These are phyloP conservation scores for Melanostoma scalare DNA, from an alignment of 2,888 invertebrate genomes.

Conservation along the genomic window DNA sequence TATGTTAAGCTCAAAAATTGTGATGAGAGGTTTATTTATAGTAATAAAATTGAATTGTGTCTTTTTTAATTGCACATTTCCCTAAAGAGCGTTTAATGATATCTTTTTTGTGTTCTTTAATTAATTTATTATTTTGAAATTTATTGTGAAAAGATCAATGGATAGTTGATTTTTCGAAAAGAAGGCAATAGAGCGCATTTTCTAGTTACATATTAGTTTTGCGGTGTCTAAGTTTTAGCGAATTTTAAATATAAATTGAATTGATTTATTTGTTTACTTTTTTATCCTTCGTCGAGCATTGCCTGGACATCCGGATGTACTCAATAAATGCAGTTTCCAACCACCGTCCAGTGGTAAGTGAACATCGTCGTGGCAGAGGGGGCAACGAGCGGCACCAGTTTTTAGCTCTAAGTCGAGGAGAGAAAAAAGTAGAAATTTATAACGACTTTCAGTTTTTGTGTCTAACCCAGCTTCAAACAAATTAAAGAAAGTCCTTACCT, in stretches of 20 bases:
- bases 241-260: conserved; percentile 32
- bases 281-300: conserved; percentile 81
- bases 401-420: conserved; percentile 75
- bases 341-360: conserved; percentile 88
- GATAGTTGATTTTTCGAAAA: conserved; percentile 49
- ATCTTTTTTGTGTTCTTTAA: conserved; percentile 28
- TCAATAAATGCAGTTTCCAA: conserved; percentile 89
- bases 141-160: conserved; percentile 48
- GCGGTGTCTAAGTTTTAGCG: conserved; percentile 41
- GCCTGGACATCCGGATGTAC: conserved; percentile 81
- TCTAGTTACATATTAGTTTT: conserved; percentile 32
- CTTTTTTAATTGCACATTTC: conserved; percentile 73
- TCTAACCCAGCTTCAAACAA: neutral
- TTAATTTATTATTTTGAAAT: conserved; percentile 13
- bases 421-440: neutral
- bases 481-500: conserved; percentile 81
- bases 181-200: conserved; percentile 63
- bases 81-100: conserved; percentile 68
- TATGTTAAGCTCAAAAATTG: conserved; percentile 66
- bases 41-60: conserved; percentile 54
- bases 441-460: no score
- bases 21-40: conserved; percentile 52
- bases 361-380: conserved; percentile 91
- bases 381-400: conserved; percentile 90
- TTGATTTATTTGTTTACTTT: conserved; percentile 73